Conservation (phyloP, 2,888 invertebrate genomes). For the Eristalis pertinax region DNA sequence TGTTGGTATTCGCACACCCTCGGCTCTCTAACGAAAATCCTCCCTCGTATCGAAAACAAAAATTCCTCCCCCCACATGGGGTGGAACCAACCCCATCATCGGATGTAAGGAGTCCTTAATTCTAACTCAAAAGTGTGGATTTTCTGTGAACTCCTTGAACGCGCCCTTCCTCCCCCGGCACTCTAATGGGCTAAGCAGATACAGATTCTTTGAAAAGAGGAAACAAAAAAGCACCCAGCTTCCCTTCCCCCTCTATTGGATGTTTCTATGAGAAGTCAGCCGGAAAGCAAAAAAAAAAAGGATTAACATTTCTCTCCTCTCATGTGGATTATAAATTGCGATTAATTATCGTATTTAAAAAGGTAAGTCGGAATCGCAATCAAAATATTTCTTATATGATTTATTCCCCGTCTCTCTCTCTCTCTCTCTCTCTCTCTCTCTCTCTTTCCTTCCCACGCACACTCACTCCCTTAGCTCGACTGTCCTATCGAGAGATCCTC, state of each 20-base stretch:
- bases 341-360: constrained; percentile 68
- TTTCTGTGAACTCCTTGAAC: constrained; percentile 47
- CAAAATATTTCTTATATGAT: constrained; percentile 33
- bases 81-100: background rate
- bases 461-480: background rate
- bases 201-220: constrained; percentile 7
- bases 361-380: constrained; percentile 44
- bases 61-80: background rate
- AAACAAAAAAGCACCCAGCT: background rate
- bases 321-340: constrained; percentile 70
- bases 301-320: constrained; percentile 59
- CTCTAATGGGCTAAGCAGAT: constrained; percentile 37
- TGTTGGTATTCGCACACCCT: constrained; percentile 44
- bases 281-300: constrained; percentile 46
- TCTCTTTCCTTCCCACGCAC: too few species aligned
- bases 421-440: too few species aligned
- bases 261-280: constrained; percentile 12
- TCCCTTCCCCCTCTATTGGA: background rate
- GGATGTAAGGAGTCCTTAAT: constrained; percentile 28
- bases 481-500: background rate
- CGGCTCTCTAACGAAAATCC: background rate
- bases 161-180: background rate
- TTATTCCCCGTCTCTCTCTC: background rate
- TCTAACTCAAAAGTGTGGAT: constrained; percentile 26
- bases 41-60: background rate